Percentiles rank a stretch among this genome's conserved stretches.
Evolutionary conservation across 2,888 invertebrate species (phyloP).

Genomic region (Drosophila infuscata): DNA sequence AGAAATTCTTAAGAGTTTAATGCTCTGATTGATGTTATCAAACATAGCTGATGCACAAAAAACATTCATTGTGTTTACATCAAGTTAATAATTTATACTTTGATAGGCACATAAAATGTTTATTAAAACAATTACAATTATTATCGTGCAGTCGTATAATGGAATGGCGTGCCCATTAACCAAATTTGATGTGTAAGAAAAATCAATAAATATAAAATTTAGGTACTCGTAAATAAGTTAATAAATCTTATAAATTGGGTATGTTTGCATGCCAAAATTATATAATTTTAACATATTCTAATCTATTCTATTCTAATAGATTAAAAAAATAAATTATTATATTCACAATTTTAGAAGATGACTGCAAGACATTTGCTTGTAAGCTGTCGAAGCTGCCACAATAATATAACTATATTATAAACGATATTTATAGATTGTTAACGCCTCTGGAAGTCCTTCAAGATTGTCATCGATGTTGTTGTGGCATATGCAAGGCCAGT

Average conservation of each 20-base stretch:
- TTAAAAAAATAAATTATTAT: background rate
- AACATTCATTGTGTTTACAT: background rate
- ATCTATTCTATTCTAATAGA: no score
- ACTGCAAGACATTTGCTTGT: background rate
- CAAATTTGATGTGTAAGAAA: background rate
- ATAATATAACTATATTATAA: conserved; percentile 5
- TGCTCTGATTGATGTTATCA: background rate
- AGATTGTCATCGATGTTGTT: conserved; percentile 30
- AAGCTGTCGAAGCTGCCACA: background rate
- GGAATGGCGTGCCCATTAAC: conserved; percentile 10
- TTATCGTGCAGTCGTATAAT: background rate
- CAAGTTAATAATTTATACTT: background rate
- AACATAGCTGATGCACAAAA: background rate
- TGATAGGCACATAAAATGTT: conserved; percentile 10
- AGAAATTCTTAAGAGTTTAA: background rate
- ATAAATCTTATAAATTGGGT: background rate
- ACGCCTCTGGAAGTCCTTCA: conserved; percentile 14
- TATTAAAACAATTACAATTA: conserved; percentile 9
- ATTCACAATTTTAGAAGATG: background rate
- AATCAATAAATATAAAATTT: conserved; percentile 11
- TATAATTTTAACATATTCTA: background rate
- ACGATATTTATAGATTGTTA: conserved; percentile 17
- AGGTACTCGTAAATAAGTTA: background rate
- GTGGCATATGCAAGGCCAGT: conserved; percentile 16
- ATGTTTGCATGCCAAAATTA: background rate